phyloP scores from a whole-genome alignment of 2,113 vertebrate species.

The Damaliscus lunatus region DNA sequence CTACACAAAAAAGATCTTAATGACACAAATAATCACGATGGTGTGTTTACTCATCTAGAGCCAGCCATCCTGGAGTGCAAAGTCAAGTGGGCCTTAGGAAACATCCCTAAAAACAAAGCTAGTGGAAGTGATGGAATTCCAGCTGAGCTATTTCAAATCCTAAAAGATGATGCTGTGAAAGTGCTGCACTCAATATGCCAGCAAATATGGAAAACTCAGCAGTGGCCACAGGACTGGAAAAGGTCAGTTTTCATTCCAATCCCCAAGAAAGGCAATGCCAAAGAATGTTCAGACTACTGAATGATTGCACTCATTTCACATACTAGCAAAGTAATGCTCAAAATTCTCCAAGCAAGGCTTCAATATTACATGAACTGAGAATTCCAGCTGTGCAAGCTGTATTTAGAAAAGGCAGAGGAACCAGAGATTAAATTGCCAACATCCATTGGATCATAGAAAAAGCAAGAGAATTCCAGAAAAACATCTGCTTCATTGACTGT shows the following conservation, averaged over 20 bases:
- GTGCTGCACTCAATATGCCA: not conserved
- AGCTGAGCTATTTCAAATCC: not conserved
- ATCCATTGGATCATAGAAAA: not conserved
- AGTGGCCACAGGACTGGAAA: not conserved
- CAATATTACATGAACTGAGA: not conserved
- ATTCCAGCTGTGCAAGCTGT: not conserved
- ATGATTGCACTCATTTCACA: not conserved
- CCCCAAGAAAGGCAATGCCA: not conserved
- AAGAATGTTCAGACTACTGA: not conserved
- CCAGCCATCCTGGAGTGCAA: not conserved
- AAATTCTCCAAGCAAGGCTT: not conserved
- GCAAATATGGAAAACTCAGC: not conserved
- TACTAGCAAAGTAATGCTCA: not conserved
- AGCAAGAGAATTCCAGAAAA: not conserved
- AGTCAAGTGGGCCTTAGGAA: not conserved
- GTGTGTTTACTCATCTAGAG: not conserved
- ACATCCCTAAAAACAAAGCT: not conserved
- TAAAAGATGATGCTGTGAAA: not conserved
- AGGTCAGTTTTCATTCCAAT: not conserved
- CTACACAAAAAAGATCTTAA: not conserved
- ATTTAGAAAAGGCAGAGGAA: not conserved
- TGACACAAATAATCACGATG: not conserved
- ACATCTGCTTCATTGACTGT: not conserved
- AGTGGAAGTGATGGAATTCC: not conserved
- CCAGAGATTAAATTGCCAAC: not conserved